Base-by-base conservation (phyloP, 35 echinoderm and acorn worm species). In the Ophiothrix spiculata region DNA sequence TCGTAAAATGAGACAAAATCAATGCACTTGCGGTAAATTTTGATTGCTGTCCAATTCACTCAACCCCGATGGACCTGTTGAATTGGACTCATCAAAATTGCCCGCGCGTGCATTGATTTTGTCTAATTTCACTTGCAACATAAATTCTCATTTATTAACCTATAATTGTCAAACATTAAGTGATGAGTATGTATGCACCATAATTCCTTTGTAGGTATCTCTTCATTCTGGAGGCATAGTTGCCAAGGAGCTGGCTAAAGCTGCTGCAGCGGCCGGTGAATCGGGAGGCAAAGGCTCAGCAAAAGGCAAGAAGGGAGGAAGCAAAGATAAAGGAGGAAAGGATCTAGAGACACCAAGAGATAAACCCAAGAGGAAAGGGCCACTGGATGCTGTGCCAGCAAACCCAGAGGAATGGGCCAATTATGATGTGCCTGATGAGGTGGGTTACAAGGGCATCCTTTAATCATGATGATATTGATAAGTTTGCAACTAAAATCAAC, bases 391-490 rank as follows among this genome's bases (percentile, higher is more conserved):
- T 0, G 39, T 99, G 35, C 96, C 96, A 0, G 32, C 32, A n/a
- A 85, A 79, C 46, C 81, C 74, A 36, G 89, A 92, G 54, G 92
- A 94, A 23, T 94, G 96, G 92, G 92, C 96, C 60, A 81, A 33
- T 15, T 99, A 99, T 90, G 96, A 99, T 54, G 89, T 99, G 12
- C 96, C 96, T 1, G 96, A 99, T 69, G 96, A 99, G 92, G 92
- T 93, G 80, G 21, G 76, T 36, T 82, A n/a, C n/a, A n/a, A n/a
- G n/a, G n/a, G n/a, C n/a, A n/a, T n/a, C n/a, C n/a, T n/a, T n/a
- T n/a, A n/a, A n/a, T n/a, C n/a, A n/a, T n/a, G n/a, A n/a, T n/a
- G n/a, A n/a, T 75, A 4, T 6, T 75, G 21, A 75, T 75, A 21
- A 63, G 56, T 15, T 28, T n/a, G n/a, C n/a, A n/a, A n/a, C n/a